phyloP scores from a whole-genome alignment of 2,113 vertebrate genomes.

The Tetrao urogallus region DNA sequence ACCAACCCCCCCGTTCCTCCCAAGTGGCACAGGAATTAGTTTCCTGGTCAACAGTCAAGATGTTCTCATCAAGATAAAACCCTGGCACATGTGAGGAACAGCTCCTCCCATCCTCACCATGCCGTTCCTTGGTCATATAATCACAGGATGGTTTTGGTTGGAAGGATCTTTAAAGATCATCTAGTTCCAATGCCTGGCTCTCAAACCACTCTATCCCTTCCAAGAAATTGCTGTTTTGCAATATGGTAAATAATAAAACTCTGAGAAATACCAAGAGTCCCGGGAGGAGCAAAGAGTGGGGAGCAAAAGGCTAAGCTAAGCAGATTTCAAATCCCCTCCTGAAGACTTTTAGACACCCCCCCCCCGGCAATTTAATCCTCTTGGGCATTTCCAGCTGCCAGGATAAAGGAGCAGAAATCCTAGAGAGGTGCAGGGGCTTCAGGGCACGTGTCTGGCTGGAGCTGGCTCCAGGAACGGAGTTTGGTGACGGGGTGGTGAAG shows the following conservation, averaged over 20 bases:
- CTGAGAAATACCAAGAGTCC: background rate
- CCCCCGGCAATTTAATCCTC: background rate
- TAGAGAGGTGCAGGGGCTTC: background rate
- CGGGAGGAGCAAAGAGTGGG: background rate
- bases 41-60: background rate
- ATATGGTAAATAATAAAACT: constrained; percentile 26
- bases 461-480: background rate
- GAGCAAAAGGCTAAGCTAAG: constrained; percentile 8
- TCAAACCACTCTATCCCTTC: background rate
- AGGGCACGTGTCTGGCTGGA: background rate
- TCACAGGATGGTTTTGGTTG: background rate
- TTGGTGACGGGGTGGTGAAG: background rate
- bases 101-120: background rate
- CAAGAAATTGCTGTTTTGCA: constrained; percentile 60
- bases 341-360: background rate
- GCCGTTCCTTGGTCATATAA: background rate
- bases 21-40: background rate
- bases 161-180: background rate
- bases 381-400: background rate
- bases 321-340: constrained; percentile 7
- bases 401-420: constrained; percentile 1
- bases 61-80: constrained; percentile 9
- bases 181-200: background rate
- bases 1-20: background rate
- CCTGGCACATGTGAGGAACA: background rate